Evolutionary conservation across 2,888 invertebrate species (phyloP).

Genomic region (Melangyna quadrimaculata): DNA sequence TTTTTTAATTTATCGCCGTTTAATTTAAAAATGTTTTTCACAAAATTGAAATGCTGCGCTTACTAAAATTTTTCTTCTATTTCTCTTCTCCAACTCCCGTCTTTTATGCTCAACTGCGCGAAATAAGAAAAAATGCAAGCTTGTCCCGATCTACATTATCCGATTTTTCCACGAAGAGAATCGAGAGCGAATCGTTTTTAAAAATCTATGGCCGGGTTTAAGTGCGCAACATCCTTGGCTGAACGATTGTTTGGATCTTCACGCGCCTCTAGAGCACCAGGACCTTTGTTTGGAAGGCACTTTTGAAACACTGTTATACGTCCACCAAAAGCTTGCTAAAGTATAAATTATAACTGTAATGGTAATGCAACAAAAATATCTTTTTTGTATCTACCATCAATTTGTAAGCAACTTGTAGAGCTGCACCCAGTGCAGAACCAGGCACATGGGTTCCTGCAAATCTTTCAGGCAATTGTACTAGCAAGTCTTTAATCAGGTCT

Average conservation of each 20-base stretch:
- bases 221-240: slow-evolving; percentile 90
- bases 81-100: background rate
- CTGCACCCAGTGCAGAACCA: slow-evolving; percentile 94
- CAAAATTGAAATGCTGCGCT: slow-evolving; percentile 27
- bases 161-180: no score
- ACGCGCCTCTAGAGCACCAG: slow-evolving; percentile 90
- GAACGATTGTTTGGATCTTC: slow-evolving; percentile 94
- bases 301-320: slow-evolving; percentile 97
- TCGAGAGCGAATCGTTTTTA: slow-evolving; percentile 97
- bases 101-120: background rate
- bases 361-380: background rate
- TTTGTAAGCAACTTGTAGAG: slow-evolving; percentile 94
- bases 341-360: slow-evolving; percentile 9
- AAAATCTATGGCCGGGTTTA: slow-evolving; percentile 98
- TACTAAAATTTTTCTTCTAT: background rate
- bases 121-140: slow-evolving; percentile 54
- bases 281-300: slow-evolving; percentile 92
- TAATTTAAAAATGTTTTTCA: slow-evolving; percentile 59
- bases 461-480: slow-evolving; percentile 89
- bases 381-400: slow-evolving; percentile 86
- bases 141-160: no score
- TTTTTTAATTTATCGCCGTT: slow-evolving; percentile 45
- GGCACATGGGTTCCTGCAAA: slow-evolving; percentile 87
- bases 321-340: slow-evolving; percentile 93
- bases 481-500: slow-evolving; percentile 88